Evolutionary conservation across 2,888 invertebrate species (phyloP).

Genomic region (Lydus trimaculatus): DNA sequence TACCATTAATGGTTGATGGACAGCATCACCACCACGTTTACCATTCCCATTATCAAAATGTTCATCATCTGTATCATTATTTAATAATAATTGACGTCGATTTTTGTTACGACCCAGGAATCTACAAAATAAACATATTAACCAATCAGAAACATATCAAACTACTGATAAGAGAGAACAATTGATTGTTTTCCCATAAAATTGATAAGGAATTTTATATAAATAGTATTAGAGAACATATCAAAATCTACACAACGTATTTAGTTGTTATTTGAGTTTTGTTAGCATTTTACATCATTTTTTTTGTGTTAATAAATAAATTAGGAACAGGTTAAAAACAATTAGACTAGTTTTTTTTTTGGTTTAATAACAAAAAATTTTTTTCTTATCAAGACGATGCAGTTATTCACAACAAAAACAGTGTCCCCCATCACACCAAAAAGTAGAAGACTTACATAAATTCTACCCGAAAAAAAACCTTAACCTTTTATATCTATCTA

Average conservation of each 20-base stretch:
- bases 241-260: not conserved
- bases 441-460: no score
- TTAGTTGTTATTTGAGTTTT: not conserved
- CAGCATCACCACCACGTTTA: constrained; percentile 23
- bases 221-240: not conserved
- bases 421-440: no score
- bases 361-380: no score
- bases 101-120: constrained; percentile 59
- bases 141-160: not conserved
- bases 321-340: no score
- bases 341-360: no score
- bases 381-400: no score
- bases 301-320: no score
- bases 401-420: no score
- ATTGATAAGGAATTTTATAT: not conserved
- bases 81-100: constrained; percentile 58
- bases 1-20: constrained; percentile 24
- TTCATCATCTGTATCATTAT: constrained; percentile 57
- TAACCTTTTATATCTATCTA: no score
- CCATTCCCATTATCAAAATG: constrained; percentile 40
- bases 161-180: not conserved
- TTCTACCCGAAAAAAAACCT: no score
- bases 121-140: constrained; percentile 46
- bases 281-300: not conserved
- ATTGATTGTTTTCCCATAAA: not conserved